Base-by-base conservation (phyloP, 2,113 vertebrate genomes). In the Cryptomyrus ogoouensis region DNA sequence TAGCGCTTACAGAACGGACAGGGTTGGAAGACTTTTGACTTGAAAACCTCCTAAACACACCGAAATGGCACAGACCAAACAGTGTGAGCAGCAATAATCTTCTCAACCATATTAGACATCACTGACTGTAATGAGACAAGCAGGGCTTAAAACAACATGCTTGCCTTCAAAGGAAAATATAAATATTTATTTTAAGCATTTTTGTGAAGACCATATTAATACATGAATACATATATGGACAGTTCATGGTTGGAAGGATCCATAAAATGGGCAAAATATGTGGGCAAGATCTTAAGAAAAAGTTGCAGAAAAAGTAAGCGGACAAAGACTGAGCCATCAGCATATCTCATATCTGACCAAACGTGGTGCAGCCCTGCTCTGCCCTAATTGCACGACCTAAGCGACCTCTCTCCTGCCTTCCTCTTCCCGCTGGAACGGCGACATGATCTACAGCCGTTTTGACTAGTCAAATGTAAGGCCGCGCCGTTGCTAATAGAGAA, bases 391-490 rank as follows among this genome's bases (percentile, higher is more conserved):
- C 27, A 19, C 13, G 21, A 62, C 89, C 52, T n/a, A 12, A 46
- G 88, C 3, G 2, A n/a, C n/a, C 31, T 46, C 15, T 19, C 47
- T 80, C 27, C 24, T 15, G 21, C 24, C 56, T 85, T 44, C 80
- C 80, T 19, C 21, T 85, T 77, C 85, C 47, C n/a, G 62, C 12
- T 52, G 85, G 9, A 44, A 53, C 44, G 44, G 24, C 17, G 15
- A 46, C 19, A 66, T 88, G 62, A 44, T 88, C 12, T 19, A 53
- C 44, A 21, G 53, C 27, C 13, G 62, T 80, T 87, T 88, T 90
- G 89, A 88, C 50, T 88, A 90, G 85, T 39, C 85, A 87, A 90
- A 88, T 77, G 62, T 27, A 88, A 53, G 85, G 8, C 17, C 0
- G n/a, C 13, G 1, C 49, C 19, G 8, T 5, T 5, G 89, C 39